A percentile compares a stretch with the other conserved stretches of the same genome.
Conservation (phyloP, 2,888 invertebrate species). For the Dendrolimus pini region DNA sequence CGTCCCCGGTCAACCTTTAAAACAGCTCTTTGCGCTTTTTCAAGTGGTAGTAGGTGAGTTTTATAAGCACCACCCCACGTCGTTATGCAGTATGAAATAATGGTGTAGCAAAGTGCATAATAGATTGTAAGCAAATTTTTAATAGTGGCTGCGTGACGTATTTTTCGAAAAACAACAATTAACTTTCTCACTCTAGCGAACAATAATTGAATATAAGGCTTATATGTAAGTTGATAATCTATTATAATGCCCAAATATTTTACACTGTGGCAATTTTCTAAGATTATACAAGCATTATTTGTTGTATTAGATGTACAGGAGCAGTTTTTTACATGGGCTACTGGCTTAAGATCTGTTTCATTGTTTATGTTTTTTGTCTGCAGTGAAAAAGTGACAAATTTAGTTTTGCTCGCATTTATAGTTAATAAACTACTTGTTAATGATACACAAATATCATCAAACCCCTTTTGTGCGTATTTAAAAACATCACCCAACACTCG, state of each 20-base stretch:
- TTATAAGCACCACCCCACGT: too few species aligned
- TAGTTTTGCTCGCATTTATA: constrained; percentile 12
- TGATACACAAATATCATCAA: constrained; percentile 7
- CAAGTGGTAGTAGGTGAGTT: too few species aligned
- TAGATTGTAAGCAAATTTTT: background rate
- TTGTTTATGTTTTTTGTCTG: background rate
- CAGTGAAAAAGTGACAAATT: constrained; percentile 7
- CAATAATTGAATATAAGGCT: constrained; percentile 1
- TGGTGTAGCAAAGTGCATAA: too few species aligned
- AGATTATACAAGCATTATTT: background rate
- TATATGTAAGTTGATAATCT: constrained; percentile 1
- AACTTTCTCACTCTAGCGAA: constrained; percentile 1
- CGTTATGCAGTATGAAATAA: too few species aligned
- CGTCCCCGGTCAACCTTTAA: too few species aligned
- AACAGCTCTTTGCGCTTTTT: too few species aligned
- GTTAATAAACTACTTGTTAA: constrained; percentile 6
- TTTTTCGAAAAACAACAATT: constrained; percentile 7
- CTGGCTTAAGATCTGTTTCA: too few species aligned
- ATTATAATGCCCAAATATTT: background rate
- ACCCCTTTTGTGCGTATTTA: constrained; percentile 5
- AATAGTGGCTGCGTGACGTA: constrained; percentile 5
- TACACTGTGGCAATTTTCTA: background rate
- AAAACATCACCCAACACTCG: constrained; percentile 4
- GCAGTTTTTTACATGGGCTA: too few species aligned
- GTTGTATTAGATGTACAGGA: too few species aligned